Evolutionary conservation across 2,113 vertebrate species (phyloP), one percentile per base, ranked within the genome.

Genomic region (Dasypus novemcinctus): DNA sequence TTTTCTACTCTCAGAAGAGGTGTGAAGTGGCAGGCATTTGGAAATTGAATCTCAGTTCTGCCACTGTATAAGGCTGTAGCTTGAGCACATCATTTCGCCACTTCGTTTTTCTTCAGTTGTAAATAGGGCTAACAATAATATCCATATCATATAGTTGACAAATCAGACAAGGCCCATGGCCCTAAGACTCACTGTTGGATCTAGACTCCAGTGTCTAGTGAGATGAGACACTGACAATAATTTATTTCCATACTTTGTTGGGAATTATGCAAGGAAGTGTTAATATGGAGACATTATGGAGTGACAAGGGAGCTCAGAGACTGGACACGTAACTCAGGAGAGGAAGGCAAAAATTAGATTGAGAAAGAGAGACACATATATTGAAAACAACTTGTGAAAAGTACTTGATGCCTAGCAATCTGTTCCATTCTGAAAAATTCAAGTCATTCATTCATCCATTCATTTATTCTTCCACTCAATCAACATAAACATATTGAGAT

Each of bases 61-160:
- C 36, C 14, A 36, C 41, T 36, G 5, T 59, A 1, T 79, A 91
- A 59, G 14, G 90, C 46, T 57, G 61, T 78, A 52, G 57, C 36
- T 92, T 59, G 17, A 49, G 15, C 33, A 90, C 79, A 71, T 72
- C 27, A 72, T 18, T 72, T 75, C 18, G 61, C 18, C 54, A 81
- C 25, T 61, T 31, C 10, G 64, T 36, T 52, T 72, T 92, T 90
- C 27, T 36, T 71, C 54, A 36, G 46, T 43, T 78, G 15, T 54
- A 89, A 94, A n/a, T 64, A 91, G 41, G 29, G 57, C 85, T 95
- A 81, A 86, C 52, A 81, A 66, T 49, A 85, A 93, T 66, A 69
- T 49, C 29, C 43, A 85, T 12, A 75, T 31, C 13, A 68, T 33
- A 90, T 8, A 87, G 13, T 38, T 49, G 10, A 61, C 46, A 91